Evolutionary conservation across 2,113 vertebrate genomes (phyloP), one percentile per base, ranked within the genome.

Genomic region (Micronycteris hirsuta): DNA sequence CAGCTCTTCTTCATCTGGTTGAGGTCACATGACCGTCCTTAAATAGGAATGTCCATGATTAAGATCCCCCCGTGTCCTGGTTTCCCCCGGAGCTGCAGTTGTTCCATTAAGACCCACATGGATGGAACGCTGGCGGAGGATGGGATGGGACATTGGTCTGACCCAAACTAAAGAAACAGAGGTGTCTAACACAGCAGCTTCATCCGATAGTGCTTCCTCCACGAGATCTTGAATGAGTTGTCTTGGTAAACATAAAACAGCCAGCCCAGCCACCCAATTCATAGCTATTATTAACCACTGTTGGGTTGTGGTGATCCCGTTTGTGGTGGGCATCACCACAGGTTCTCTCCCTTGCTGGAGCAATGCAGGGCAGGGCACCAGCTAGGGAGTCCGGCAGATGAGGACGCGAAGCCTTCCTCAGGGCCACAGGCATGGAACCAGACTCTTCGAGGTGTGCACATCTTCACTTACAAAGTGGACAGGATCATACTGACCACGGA

Each of bases 321-420:
- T 28, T 11, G 0, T 0, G 4, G 24, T 0, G 16, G 20, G 22
- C 15, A 3, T 52, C 41, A 12, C 10, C 73, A 11, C 1, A 1
- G 20, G 10, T 54, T n/a, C 19, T 5, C 58, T 33, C 76, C 45
- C 17, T 41, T 9, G 0, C 33, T 19, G 17, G 33, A 38, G 31
- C 17, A 20, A 24, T 15, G 5, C 3, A 3, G 1, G 0, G 0
- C 16, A 19, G 19, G 2, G 0, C 0, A 2, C 0, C 14, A 10
- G 24, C 36, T 4, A 28, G 0, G 15, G 28, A 43, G 5, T 11
- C 63, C 1, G 7, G 5, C 14, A 22, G 19, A 22, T 24, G 15
- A 6, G 2, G 33, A 5, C 80, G 14, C 15, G 12, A 43, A 45
- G 7, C n/a, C 52, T n/a, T 65, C 28, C 33, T 33, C 15, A 76